Percentiles rank a stretch among this genome's conserved stretches.
phyloP scores from a whole-genome alignment of 2,113 vertebrate species.

The Maccullochella peelii region DNA sequence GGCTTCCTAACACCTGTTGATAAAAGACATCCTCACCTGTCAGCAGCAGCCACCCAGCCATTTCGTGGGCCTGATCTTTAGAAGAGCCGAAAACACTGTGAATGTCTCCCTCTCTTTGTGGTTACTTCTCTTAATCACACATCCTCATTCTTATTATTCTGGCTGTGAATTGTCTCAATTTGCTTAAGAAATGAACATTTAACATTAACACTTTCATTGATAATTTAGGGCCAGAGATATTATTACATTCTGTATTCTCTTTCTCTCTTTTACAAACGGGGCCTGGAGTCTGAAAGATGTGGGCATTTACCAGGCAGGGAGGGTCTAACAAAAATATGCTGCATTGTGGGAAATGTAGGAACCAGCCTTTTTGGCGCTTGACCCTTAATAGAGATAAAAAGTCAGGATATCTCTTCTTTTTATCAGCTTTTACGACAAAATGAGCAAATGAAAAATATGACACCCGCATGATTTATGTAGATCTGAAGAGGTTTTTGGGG shows the following conservation, averaged over 20 bases:
- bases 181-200: background rate
- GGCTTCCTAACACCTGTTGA: slow-evolving; percentile 86
- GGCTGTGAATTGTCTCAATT: background rate
- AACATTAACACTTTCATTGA: background rate
- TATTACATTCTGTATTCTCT: background rate
- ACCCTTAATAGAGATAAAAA: background rate
- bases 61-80: slow-evolving; percentile 22
- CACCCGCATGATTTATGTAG: background rate
- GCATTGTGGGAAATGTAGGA: slow-evolving; percentile 3
- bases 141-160: background rate
- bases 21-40: slow-evolving; percentile 84
- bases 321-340: background rate
- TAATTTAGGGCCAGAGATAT: background rate
- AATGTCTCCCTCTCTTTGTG: slow-evolving; percentile 33
- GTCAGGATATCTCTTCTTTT: background rate
- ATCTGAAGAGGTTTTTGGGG: background rate
- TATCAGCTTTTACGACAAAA: background rate
- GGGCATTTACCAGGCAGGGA: background rate
- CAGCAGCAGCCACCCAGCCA: slow-evolving; percentile 71
- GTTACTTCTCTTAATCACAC: background rate
- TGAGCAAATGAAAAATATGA: background rate
- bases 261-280: background rate
- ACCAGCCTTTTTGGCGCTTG: background rate
- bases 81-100: slow-evolving; percentile 36
- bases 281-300: background rate